Evolutionary conservation across 2,113 vertebrate genomes (phyloP).

Genomic region (Parus major): DNA sequence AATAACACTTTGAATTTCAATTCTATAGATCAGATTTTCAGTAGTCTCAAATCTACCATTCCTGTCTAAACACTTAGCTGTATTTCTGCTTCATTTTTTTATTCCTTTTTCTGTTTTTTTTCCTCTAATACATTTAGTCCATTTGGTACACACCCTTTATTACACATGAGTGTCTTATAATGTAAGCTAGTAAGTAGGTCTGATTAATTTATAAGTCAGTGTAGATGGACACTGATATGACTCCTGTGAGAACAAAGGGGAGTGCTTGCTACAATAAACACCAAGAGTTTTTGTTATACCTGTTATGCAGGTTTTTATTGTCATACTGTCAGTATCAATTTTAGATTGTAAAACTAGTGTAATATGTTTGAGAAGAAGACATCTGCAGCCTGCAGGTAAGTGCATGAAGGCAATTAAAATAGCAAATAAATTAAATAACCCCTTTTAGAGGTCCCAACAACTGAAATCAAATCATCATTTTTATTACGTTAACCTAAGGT

Average conservation of each 20-base stretch:
- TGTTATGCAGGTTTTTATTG: not conserved
- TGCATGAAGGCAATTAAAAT: not conserved
- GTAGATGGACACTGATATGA: not conserved
- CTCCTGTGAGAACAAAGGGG: not conserved
- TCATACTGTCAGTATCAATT: not conserved
- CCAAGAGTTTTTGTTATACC: not conserved
- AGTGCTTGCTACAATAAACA: not conserved
- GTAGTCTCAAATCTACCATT: not conserved
- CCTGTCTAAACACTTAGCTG: not conserved
- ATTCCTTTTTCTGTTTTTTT: not conserved
- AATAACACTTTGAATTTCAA: not conserved
- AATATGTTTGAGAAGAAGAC: not conserved
- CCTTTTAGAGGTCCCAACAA: not conserved
- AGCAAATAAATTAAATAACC: not conserved
- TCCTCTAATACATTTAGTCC: not conserved
- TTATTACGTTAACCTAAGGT: not conserved
- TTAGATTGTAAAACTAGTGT: not conserved
- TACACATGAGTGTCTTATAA: not conserved
- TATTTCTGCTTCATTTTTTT: not conserved
- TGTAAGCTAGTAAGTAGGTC: not conserved
- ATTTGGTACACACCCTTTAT: not conserved
- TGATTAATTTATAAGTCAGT: not conserved
- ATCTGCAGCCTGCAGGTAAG: not conserved
- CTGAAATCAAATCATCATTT: not conserved
- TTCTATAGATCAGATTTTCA: not conserved